Base-by-base conservation (phyloP, 2,888 invertebrate genomes). In the Lasioglossum figueresi region DNA sequence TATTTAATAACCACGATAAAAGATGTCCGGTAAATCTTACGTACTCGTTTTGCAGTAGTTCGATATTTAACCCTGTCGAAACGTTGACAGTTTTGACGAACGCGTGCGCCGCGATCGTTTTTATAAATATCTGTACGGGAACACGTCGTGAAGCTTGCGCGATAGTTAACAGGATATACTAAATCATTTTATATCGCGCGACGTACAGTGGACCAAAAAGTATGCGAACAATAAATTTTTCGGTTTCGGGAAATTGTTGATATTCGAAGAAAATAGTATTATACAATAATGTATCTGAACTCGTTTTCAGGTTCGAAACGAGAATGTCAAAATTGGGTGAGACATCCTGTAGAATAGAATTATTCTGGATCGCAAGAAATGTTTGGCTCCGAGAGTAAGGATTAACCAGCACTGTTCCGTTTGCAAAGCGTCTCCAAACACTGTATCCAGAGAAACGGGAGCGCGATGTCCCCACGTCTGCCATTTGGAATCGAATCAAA, bases 401-500 rank as follows among this genome's bases (percentile, higher is more conserved):
- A 23, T 52, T 52, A 56, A 70, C 40, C 40, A 70, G 1, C 70
- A 37, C n/a, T 14, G n/a, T 37, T 19, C 40, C n/a, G n/a, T 70
- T 70, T 27, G 37, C 70, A 27, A 40, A 34, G 12, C 68, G 63
- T 37, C 23, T 23, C 10, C 23, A 68, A 68, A 68, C 68, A 68
- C 37, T 37, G 68, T 37, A 37, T 68, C 37, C 68, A 34, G 68
- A 1, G 34, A 34, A 10, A 10, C 34, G 63, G 12, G 23, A 31
- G 63, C 63, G 16, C 3, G 1, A 37, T 12, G 37, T 37, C 37
- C 12, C 19, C 19, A 4, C 37, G 68, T 37, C 37, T 68, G 48
- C 27, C 27, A 16, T 73, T 45, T 56, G 37, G 34, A 45, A 78
- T 63, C 59, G 52, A 63, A 75, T 83, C 75, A 27, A 45, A 76